Percentiles rank a stretch among this genome's conserved stretches.
Conservation (phyloP, 1,140 invertebrate genomes). For the Lepidurus arcticus region DNA sequence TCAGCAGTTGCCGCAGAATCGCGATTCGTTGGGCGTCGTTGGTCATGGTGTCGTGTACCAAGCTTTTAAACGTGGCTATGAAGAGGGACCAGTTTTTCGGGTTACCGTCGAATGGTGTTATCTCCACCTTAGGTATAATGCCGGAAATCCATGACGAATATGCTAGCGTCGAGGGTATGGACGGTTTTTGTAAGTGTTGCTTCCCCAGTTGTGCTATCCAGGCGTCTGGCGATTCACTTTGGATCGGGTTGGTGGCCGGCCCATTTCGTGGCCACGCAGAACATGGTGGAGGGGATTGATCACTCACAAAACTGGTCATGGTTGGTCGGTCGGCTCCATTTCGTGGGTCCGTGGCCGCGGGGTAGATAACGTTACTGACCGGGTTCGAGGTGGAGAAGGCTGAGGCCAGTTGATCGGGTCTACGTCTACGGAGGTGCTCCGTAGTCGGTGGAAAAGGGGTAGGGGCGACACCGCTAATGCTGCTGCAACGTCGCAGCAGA, state of each 20-base stretch:
- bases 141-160: no score
- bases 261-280: background rate
- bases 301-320: background rate
- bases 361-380: background rate
- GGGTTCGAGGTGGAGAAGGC: background rate
- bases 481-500: background rate
- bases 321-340: background rate
- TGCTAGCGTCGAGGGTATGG: no score
- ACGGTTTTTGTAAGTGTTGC: no score
- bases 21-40: background rate
- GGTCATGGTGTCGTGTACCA: background rate
- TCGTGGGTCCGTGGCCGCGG: background rate
- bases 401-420: background rate
- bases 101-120: conserved; percentile 23
- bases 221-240: background rate
- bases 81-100: conserved; percentile 24
- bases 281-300: background rate
- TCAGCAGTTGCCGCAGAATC: background rate
- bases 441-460: background rate
- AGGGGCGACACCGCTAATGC: background rate
- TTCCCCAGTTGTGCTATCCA: background rate
- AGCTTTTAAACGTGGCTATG: conserved; percentile 25
- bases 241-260: background rate
- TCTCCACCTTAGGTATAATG: conserved; percentile 7
- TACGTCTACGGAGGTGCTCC: background rate